Conservation (phyloP, 2,797 vertebrate genomes). For the Sebastes oblongus region DNA sequence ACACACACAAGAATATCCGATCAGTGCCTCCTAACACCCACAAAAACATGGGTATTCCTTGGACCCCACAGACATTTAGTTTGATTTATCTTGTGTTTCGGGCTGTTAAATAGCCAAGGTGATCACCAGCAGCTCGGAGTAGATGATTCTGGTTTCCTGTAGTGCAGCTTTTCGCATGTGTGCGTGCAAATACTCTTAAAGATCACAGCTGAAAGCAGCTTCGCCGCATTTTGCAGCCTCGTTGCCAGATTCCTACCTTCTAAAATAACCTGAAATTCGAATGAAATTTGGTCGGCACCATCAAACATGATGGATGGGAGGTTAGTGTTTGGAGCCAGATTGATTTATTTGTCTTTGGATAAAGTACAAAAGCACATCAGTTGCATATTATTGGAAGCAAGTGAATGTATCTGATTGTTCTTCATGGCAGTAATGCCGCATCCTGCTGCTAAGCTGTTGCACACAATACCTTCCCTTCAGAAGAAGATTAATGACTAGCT, state of each 20-base stretch:
- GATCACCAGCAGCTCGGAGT: slow-evolving; percentile 44
- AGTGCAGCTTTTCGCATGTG: slow-evolving; percentile 15
- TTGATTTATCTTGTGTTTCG: slow-evolving; percentile 64
- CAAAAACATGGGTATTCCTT: slow-evolving; percentile 50
- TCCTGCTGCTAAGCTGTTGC: slow-evolving; percentile 47
- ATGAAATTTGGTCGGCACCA: slow-evolving; percentile 27
- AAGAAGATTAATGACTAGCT: slow-evolving; percentile 41
- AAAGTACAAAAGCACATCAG: slow-evolving; percentile 17
- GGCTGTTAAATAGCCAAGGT: slow-evolving; percentile 27
- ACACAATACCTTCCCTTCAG: slow-evolving; percentile 22
- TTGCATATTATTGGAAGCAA: slow-evolving; percentile 26
- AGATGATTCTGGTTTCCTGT: slow-evolving; percentile 62
- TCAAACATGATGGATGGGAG: slow-evolving; percentile 54
- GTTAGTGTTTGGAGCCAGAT: slow-evolving; percentile 4
- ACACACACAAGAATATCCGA: slow-evolving; percentile 4
- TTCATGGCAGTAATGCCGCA: slow-evolving; percentile 23
- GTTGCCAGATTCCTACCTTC: slow-evolving; percentile 16
- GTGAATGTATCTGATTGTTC: slow-evolving; percentile 45
- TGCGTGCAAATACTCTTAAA: slow-evolving; percentile 29
- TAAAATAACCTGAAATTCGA: slow-evolving; percentile 47
- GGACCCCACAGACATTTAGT: slow-evolving; percentile 42
- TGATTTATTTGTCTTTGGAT: slow-evolving; percentile 49
- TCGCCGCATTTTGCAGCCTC: neutral
- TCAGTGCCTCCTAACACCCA: slow-evolving; percentile 50
- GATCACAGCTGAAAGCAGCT: slow-evolving; percentile 30